Evolutionary conservation across 2,888 invertebrate genomes (phyloP).

Genomic region (Drosophila neoperkinsi): DNA sequence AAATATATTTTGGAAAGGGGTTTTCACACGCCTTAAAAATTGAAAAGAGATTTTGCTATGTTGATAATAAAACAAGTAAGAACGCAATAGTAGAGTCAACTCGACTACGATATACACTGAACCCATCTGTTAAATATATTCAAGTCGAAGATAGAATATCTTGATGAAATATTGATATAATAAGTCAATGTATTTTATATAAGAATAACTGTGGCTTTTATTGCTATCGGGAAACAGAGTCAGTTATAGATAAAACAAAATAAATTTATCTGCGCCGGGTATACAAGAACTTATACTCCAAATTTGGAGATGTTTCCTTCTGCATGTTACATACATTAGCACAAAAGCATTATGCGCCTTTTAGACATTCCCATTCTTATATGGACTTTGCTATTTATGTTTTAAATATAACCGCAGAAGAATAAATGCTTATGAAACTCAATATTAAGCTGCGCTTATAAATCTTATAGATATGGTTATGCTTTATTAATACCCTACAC

Average conservation of each 20-base stretch:
- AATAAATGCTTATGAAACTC: not conserved
- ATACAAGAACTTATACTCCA: not conserved
- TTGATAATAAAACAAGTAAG: too few species aligned
- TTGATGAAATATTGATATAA: not conserved
- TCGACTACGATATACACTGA: too few species aligned
- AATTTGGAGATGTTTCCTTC: not conserved
- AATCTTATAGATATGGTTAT: not conserved
- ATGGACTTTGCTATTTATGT: not conserved
- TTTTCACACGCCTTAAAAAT: too few species aligned
- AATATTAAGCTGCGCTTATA: not conserved
- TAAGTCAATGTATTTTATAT: not conserved
- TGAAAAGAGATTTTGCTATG: too few species aligned
- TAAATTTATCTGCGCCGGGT: not conserved
- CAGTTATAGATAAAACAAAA: not conserved
- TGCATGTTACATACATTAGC: not conserved
- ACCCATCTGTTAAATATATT: too few species aligned
- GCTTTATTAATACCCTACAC: not conserved
- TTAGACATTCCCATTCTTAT: not conserved
- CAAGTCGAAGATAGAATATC: too few species aligned
- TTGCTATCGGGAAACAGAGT: not conserved
- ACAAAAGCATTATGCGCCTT: not conserved
- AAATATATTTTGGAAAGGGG: too few species aligned
- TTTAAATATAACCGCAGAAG: not conserved
- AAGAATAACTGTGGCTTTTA: not conserved
- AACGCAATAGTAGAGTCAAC: too few species aligned